A percentile compares a stretch with the other conserved stretches of the same genome.
Conservation (phyloP, 2,888 invertebrate genomes). For the Anaspis maculata region DNA sequence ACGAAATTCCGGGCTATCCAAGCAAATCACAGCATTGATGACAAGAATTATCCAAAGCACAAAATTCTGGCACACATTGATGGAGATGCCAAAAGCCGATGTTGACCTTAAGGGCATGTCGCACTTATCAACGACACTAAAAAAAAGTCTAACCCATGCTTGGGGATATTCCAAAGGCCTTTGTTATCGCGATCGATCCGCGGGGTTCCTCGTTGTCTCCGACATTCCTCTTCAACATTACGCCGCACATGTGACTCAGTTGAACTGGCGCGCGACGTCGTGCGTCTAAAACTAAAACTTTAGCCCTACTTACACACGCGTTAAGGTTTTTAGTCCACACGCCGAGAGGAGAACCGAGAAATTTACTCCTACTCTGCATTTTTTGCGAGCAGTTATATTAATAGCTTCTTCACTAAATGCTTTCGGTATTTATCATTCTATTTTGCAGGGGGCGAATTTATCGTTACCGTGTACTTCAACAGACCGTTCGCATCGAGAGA, state of each 20-base stretch:
- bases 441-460: conserved; percentile 13
- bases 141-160: conserved; percentile 14
- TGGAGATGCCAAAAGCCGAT: background rate
- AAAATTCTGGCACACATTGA: conserved; percentile 11
- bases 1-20: conserved; percentile 30
- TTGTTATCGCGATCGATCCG: background rate
- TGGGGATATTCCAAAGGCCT: background rate
- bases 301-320: conserved; percentile 15
- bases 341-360: conserved; percentile 1
- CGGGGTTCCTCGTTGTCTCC: conserved; percentile 3
- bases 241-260: conserved; percentile 18
- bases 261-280: conserved; percentile 17
- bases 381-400: conserved; percentile 16
- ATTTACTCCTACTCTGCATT: conserved; percentile 26
- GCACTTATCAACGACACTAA: conserved; percentile 10
- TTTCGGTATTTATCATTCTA: conserved; percentile 14
- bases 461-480: conserved; percentile 7
- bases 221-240: conserved; percentile 18
- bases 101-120: conserved; percentile 16
- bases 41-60: conserved; percentile 6
- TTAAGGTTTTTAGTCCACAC: conserved; percentile 9
- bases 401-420: conserved; percentile 10
- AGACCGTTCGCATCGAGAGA: conserved; percentile 4
- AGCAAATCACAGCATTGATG: conserved; percentile 10
- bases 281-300: conserved; percentile 25